These are phyloP conservation scores for Sarcophaga caerulescens DNA, from an alignment of 2,888 invertebrate genomes.

Conservation along the genomic window DNA sequence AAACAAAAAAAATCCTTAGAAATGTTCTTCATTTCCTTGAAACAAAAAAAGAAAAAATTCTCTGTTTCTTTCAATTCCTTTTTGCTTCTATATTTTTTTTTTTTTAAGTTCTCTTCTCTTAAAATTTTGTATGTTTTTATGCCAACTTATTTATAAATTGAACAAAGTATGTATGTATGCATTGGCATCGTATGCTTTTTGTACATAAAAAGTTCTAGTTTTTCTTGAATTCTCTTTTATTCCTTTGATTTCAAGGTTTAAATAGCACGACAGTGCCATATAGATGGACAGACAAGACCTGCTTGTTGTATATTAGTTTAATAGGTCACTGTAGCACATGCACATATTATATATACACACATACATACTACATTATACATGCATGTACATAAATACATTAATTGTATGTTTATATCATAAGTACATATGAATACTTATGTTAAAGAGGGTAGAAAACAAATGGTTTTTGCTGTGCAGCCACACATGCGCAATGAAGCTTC, in stretches of 20 bases:
- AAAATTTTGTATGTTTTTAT: constrained; percentile 3
- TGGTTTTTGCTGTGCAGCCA: constrained; percentile 28
- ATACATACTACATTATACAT: neutral
- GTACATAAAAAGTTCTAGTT: constrained; percentile 33
- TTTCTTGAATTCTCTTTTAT: constrained; percentile 3
- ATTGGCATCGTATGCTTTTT: neutral
- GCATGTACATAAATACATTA: neutral
- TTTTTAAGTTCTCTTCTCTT: neutral
- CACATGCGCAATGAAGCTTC: constrained; percentile 41
- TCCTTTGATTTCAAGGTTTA: constrained; percentile 57
- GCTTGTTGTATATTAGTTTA: constrained; percentile 66
- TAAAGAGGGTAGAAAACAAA: too few relatives aligned
- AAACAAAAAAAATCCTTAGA: neutral
- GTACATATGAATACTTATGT: neutral
- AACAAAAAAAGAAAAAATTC: neutral
- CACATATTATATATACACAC: constrained; percentile 11
- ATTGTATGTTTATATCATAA: neutral
- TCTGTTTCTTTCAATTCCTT: neutral
- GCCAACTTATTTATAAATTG: too few relatives aligned
- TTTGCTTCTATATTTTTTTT: neutral
- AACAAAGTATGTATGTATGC: too few relatives aligned
- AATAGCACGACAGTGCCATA: constrained; percentile 45
- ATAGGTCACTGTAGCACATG: constrained; percentile 64
- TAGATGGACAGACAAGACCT: constrained; percentile 44
- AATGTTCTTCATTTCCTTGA: neutral